Conservation (phyloP, 2,113 vertebrate species). For the Micronycteris hirsuta region DNA sequence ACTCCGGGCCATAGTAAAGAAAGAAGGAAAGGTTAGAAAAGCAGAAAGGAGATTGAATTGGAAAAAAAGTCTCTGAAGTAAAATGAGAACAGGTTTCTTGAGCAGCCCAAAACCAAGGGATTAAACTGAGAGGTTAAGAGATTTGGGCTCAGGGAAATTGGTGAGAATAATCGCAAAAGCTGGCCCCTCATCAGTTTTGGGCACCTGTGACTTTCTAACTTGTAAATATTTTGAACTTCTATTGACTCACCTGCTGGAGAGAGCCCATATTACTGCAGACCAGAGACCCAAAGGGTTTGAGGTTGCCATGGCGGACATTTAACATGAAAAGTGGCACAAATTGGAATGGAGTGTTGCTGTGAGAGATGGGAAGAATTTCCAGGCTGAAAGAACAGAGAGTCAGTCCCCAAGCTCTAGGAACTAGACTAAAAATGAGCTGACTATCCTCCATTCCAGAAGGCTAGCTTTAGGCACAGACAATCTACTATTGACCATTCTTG, state of each 20-base stretch:
- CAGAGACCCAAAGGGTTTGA: not conserved
- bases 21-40: not conserved
- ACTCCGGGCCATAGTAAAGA: not conserved
- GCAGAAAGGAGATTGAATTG: not conserved
- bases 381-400: not conserved
- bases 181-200: not conserved
- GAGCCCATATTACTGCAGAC: not conserved
- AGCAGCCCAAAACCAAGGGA: not conserved
- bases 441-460: not conserved
- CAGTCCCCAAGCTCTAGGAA: not conserved
- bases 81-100: not conserved
- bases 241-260: not conserved
- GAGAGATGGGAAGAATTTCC: not conserved
- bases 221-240: slow-evolving; percentile 18
- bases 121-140: not conserved
- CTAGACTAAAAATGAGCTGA: not conserved
- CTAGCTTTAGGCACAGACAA: not conserved
- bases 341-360: not conserved
- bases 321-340: not conserved
- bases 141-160: not conserved
- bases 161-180: not conserved
- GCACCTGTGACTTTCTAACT: not conserved
- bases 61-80: not conserved
- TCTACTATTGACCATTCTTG: not conserved
- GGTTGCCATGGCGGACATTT: not conserved